Conservation (phyloP, 2,113 vertebrate genomes). For the Andinoacara biseriatus region DNA sequence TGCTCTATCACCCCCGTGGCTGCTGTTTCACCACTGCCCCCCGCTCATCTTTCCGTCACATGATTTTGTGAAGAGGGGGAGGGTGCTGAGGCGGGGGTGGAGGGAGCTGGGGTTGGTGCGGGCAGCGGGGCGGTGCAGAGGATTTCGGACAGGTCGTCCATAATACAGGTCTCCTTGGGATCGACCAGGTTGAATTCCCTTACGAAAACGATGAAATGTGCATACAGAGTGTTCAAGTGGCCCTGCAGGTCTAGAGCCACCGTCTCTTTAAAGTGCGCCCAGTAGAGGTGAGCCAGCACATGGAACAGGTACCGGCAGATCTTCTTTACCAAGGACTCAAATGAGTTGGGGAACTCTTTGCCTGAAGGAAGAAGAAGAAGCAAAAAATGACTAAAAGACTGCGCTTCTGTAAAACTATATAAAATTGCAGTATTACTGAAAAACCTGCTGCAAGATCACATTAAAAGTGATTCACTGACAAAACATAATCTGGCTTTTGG, state of each 20-base stretch:
- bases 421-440: neutral
- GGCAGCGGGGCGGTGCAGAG: conserved; percentile 83
- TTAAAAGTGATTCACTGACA: neutral
- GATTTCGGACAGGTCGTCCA: conserved; percentile 97
- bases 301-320: conserved; percentile 97
- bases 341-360: conserved; percentile 96
- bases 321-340: conserved; percentile 97
- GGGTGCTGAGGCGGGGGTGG: conserved; percentile 61
- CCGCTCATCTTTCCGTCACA: conserved; percentile 96
- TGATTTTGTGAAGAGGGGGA: conserved; percentile 92
- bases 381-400: neutral
- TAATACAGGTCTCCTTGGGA: conserved; percentile 96
- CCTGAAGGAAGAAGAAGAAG: conserved; percentile 76
- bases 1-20: conserved; percentile 62
- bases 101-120: conserved; percentile 43
- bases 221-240: conserved; percentile 97
- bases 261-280: conserved; percentile 97
- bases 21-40: neutral
- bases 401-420: rapidly evolving
- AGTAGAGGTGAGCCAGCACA: conserved; percentile 98
- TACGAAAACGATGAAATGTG: conserved; percentile 98
- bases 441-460: neutral
- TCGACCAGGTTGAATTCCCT: conserved; percentile 98
- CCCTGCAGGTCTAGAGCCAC: conserved; percentile 96
- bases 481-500: no score